phyloP scores from a whole-genome alignment of 1,140 invertebrate genomes.

The Pogonognathellus flavescens region DNA sequence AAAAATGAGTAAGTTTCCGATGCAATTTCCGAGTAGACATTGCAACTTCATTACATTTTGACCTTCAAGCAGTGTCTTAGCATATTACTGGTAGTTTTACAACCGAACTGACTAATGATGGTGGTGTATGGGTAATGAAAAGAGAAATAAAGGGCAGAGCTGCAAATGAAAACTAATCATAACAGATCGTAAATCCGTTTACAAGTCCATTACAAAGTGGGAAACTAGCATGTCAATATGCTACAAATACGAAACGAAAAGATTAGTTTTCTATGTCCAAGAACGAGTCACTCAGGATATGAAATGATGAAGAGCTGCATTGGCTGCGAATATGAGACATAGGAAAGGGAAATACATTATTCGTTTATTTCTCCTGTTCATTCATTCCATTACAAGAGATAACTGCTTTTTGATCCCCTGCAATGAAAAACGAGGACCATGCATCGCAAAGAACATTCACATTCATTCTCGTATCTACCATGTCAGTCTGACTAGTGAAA shows the following conservation, averaged over 20 bases:
- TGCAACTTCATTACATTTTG: too few species aligned
- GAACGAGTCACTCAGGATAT: slow-evolving; percentile 46
- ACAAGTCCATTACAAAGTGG: slow-evolving; percentile 58
- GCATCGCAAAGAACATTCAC: not conserved
- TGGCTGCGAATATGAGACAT: slow-evolving; percentile 37
- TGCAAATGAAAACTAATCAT: slow-evolving; percentile 34
- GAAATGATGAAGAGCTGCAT: slow-evolving; percentile 48
- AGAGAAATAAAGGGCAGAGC: not conserved
- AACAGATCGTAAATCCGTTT: slow-evolving; percentile 56
- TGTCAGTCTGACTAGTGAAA: slow-evolving; percentile 10
- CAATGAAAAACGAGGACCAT: slow-evolving; percentile 43
- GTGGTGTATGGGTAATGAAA: too few species aligned
- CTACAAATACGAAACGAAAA: slow-evolving; percentile 50
- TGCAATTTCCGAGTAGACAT: too few species aligned
- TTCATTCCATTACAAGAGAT: slow-evolving; percentile 56
- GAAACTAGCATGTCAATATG: slow-evolving; percentile 49
- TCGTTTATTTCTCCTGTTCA: slow-evolving; percentile 48
- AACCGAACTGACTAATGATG: too few species aligned
- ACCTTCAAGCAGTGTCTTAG: too few species aligned
- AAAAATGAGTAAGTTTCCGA: too few species aligned
- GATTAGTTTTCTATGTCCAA: slow-evolving; percentile 41
- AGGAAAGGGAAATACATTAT: slow-evolving; percentile 48
- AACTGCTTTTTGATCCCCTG: slow-evolving; percentile 52
- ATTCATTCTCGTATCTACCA: not conserved
- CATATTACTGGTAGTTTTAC: too few species aligned